phyloP scores from a whole-genome alignment of 2,113 vertebrate species.

The Grammomys surdaster region DNA sequence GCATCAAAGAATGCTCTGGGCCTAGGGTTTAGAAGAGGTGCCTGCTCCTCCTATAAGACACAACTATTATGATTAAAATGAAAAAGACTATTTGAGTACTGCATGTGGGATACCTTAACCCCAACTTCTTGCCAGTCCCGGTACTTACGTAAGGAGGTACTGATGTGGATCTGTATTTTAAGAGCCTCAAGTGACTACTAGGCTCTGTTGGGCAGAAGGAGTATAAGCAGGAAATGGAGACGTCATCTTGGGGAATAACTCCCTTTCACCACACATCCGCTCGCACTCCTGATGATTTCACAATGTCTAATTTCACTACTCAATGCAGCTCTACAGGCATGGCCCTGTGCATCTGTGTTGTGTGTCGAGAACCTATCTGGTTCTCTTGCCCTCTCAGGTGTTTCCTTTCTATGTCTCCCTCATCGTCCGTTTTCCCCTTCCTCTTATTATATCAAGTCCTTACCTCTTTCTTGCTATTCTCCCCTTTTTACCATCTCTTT shows the following conservation, averaged over 20 bases:
- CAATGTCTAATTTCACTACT: not conserved
- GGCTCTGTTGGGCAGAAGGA: not conserved
- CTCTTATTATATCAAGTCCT: not conserved
- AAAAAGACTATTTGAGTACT: not conserved
- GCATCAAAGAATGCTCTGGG: not conserved
- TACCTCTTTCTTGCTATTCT: not conserved
- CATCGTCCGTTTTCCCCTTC: not conserved
- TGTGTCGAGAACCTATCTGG: no score
- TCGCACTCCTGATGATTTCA: not conserved
- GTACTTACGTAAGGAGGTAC: not conserved
- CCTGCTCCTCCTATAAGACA: not conserved
- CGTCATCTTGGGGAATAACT: not conserved
- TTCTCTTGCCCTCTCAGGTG: not conserved
- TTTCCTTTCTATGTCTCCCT: not conserved
- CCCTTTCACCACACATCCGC: not conserved
- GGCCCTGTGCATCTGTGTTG: rapidly evolving
- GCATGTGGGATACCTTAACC: not conserved
- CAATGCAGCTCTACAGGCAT: not conserved
- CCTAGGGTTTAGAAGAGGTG: not conserved
- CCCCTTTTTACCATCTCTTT: not conserved
- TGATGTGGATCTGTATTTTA: not conserved
- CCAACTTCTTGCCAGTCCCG: not conserved
- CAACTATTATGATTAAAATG: not conserved
- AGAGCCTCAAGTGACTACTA: not conserved
- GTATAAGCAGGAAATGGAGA: not conserved